Evolutionary conservation across 1,140 invertebrate genomes (phyloP).

Genomic region (Diabrotica virgifera): DNA sequence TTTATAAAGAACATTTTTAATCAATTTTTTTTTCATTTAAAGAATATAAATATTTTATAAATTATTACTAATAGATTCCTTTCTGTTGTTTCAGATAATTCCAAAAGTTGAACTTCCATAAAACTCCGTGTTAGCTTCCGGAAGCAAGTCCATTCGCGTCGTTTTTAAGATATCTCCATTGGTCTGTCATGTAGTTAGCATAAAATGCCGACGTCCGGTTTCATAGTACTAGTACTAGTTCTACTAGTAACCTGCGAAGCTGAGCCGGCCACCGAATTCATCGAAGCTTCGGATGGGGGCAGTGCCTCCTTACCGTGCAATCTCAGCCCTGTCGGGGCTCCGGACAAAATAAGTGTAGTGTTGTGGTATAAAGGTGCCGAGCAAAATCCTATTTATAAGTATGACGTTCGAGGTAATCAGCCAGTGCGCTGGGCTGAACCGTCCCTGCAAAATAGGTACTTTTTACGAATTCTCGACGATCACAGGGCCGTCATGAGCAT

Average conservation of each 20-base stretch:
- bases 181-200: conserved; percentile 35
- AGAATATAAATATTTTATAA: no score
- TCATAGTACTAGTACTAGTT: conserved; percentile 37
- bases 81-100: no score
- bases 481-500: conserved; percentile 56
- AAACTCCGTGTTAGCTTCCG: no score
- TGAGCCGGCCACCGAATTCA: conserved; percentile 44
- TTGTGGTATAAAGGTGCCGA: conserved; percentile 42
- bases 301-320: conserved; percentile 64
- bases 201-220: conserved; percentile 36
- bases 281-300: conserved; percentile 62
- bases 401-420: conserved; percentile 37
- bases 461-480: conserved; percentile 51
- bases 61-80: no score
- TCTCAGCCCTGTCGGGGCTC: conserved; percentile 53
- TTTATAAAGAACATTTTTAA: no score
- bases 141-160: no score
- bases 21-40: no score
- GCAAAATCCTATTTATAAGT: conserved; percentile 43
- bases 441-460: conserved; percentile 49
- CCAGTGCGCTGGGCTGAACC: conserved; percentile 48
- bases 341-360: conserved; percentile 57
- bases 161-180: not conserved
- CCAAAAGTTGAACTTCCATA: no score
- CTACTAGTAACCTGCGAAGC: conserved; percentile 40